These are phyloP conservation scores for Sebastes alutus DNA, from an alignment of 2,797 vertebrate genomes.

Conservation along the genomic window DNA sequence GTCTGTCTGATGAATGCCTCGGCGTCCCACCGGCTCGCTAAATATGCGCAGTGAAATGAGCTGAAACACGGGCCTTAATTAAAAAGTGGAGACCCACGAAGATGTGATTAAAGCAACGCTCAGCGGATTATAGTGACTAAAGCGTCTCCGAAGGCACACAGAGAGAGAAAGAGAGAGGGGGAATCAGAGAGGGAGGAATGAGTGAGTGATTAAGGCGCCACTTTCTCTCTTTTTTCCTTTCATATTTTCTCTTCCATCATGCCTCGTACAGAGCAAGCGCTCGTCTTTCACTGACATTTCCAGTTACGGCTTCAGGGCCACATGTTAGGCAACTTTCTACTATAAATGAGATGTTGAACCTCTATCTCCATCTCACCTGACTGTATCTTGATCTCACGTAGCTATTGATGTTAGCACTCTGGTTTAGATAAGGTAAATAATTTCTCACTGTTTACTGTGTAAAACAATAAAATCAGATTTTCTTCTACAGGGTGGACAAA, in stretches of 20 bases:
- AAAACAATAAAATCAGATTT: background rate
- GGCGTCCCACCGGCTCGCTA: slow-evolving; percentile 79
- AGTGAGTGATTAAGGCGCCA: slow-evolving; percentile 62
- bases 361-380: background rate
- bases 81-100: slow-evolving; percentile 81
- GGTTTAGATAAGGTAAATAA: background rate
- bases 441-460: background rate
- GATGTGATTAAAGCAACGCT: slow-evolving; percentile 82
- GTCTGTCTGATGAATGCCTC: slow-evolving; percentile 77
- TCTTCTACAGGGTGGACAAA: background rate
- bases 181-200: slow-evolving; percentile 32
- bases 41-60: slow-evolving; percentile 86
- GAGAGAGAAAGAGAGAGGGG: slow-evolving; percentile 45
- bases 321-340: background rate
- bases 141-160: slow-evolving; percentile 66
- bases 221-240: slow-evolving; percentile 48
- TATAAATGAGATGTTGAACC: slow-evolving; percentile 8
- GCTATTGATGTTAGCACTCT: background rate
- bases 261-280: slow-evolving; percentile 1
- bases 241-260: slow-evolving; percentile 42
- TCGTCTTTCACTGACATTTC: slow-evolving; percentile 25
- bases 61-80: slow-evolving; percentile 85
- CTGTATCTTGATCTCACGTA: background rate
- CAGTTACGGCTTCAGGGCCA: slow-evolving; percentile 9
- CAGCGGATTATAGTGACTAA: slow-evolving; percentile 78